phyloP scores from a whole-genome alignment of 1,140 invertebrate genomes.

The Mesaphorura yosii region DNA sequence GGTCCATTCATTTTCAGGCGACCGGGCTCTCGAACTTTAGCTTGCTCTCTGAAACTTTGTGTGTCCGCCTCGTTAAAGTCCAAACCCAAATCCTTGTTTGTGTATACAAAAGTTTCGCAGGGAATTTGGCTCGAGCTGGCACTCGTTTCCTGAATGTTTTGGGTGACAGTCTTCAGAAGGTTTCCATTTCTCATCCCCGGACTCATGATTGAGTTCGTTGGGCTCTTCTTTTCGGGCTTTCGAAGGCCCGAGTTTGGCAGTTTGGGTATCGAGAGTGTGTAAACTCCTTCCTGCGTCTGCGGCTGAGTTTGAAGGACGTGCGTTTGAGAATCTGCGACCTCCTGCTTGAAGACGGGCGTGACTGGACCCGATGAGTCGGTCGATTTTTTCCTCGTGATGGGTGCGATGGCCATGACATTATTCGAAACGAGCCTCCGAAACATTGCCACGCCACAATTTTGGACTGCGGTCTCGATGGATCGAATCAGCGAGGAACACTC shows the following conservation, averaged over 20 bases:
- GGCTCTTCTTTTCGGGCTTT: background rate
- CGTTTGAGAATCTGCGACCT: too few species aligned
- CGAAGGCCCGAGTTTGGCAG: background rate
- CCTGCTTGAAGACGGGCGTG: background rate
- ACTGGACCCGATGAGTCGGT: background rate
- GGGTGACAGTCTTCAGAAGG: too few species aligned
- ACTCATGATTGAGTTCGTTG: background rate
- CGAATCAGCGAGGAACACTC: slow-evolving; percentile 6
- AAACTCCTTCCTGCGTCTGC: too few species aligned
- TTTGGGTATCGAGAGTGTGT: too few species aligned
- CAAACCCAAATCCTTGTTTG: slow-evolving; percentile 12
- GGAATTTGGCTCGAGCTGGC: background rate
- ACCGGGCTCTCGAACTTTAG: too few species aligned
- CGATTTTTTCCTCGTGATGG: background rate
- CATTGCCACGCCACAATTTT: slow-evolving; percentile 11
- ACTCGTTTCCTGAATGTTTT: too few species aligned
- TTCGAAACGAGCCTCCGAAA: slow-evolving; percentile 1
- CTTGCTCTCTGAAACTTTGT: too few species aligned
- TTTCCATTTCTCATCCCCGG: background rate
- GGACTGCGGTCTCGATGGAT: slow-evolving; percentile 10
- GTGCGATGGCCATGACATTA: background rate
- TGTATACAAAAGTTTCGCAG: slow-evolving; percentile 18
- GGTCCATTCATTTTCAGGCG: background rate
- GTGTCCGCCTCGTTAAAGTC: too few species aligned
- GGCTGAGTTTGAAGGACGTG: too few species aligned